Conservation (phyloP, 2,888 invertebrate species). For the Trimorus sp. region DNA sequence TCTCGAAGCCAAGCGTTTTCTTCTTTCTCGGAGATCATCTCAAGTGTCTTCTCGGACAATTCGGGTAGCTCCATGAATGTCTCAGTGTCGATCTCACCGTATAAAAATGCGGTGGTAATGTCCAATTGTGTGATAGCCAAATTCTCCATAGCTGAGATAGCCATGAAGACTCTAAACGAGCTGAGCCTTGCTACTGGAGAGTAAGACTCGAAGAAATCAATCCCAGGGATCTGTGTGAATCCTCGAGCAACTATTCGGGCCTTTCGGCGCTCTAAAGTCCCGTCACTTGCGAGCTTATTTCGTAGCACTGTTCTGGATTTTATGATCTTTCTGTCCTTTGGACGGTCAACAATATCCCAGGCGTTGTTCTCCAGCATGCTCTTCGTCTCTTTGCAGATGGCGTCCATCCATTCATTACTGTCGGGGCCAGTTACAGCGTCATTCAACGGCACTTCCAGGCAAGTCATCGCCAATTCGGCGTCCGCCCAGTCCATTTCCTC, state of each 20-base stretch:
- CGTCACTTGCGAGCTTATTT: constrained; percentile 53
- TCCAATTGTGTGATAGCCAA: constrained; percentile 27
- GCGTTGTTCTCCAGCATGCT: constrained; percentile 50
- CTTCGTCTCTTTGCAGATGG: constrained; percentile 29
- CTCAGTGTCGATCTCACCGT: constrained; percentile 22
- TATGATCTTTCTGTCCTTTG: constrained; percentile 27
- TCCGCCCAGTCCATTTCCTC: too few relatives aligned
- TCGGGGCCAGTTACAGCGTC: not conserved
- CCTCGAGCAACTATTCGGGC: constrained; percentile 64
- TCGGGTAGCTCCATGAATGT: constrained; percentile 13
- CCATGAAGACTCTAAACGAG: constrained; percentile 52
- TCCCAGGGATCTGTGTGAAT: constrained; percentile 59
- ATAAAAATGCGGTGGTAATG: constrained; percentile 28
- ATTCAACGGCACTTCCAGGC: too few relatives aligned
- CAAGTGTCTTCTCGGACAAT: not conserved
- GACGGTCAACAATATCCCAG: constrained; percentile 1
- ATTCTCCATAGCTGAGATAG: constrained; percentile 43
- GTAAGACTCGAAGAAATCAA: constrained; percentile 63
- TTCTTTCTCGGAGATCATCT: not conserved
- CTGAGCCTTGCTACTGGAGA: constrained; percentile 58
- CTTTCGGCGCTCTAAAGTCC: constrained; percentile 55
- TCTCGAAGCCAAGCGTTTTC: not conserved
- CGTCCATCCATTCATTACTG: constrained; percentile 48
- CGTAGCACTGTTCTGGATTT: constrained; percentile 53
- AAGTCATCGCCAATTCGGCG: too few relatives aligned